phyloP scores from a whole-genome alignment of 2,113 vertebrate species.

The Mustelus asterias region DNA sequence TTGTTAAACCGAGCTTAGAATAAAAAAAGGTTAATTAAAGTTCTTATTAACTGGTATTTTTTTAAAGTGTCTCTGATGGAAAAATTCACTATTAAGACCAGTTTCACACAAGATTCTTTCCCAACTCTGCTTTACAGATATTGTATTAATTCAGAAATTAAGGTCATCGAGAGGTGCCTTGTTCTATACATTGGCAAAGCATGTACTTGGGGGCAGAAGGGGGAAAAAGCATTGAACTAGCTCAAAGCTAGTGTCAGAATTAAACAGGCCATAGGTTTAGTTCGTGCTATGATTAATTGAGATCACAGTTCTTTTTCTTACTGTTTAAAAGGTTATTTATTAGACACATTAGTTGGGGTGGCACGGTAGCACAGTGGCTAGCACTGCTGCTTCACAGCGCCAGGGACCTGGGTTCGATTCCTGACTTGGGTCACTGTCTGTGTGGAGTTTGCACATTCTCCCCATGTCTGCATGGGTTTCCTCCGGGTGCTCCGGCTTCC shows the following conservation, averaged over 20 bases:
- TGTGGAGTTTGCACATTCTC: no score
- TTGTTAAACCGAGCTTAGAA: neutral
- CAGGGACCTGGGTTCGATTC: no score
- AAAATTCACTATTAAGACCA: neutral
- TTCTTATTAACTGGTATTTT: neutral
- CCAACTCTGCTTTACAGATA: neutral
- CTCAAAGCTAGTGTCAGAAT: neutral
- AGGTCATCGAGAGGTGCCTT: neutral
- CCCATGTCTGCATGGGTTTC: no score
- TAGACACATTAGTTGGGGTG: no score
- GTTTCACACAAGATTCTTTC: neutral
- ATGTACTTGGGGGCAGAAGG: neutral
- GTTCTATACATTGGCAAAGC: neutral
- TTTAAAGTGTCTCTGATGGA: neutral
- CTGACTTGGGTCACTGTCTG: no score
- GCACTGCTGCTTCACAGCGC: no score
- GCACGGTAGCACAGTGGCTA: no score
- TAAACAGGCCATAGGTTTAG: neutral
- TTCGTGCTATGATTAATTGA: neutral
- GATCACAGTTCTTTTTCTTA: neutral
- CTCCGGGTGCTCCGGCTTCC: no score
- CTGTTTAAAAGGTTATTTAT: neutral
- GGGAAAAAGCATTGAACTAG: neutral
- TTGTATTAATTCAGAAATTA: neutral
- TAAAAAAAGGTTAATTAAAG: neutral